A percentile compares a stretch with the other conserved stretches of the same genome.
phyloP scores from a whole-genome alignment of 2,888 invertebrate species.

The Cactoblastis cactorum region DNA sequence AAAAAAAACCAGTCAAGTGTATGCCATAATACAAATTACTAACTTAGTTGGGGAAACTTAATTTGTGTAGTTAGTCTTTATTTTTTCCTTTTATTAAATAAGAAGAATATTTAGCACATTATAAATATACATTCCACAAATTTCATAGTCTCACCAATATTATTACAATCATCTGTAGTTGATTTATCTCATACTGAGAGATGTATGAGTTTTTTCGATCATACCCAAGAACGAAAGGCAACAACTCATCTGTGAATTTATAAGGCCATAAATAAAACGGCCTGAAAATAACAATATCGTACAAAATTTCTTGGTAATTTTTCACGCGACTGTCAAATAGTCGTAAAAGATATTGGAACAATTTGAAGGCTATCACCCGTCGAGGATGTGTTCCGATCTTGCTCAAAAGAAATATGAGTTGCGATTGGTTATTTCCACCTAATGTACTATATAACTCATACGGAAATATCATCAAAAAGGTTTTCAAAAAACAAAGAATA shows the following conservation, averaged over 20 bases:
- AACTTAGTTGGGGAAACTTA: no score
- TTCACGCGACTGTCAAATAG: slow-evolving; percentile 67
- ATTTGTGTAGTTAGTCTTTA: no score
- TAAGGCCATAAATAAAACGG: slow-evolving; percentile 37
- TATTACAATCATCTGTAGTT: no score
- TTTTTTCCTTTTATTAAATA: no score
- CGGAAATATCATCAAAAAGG: not conserved
- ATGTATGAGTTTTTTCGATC: no score
- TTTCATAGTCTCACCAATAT: no score
- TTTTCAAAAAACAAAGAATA: no score
- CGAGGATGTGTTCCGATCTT: slow-evolving; percentile 43
- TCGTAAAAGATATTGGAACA: slow-evolving; percentile 73
- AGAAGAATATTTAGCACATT: no score
- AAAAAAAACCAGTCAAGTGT: no score
- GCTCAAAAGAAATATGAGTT: slow-evolving; percentile 48
- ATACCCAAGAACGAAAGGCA: not conserved
- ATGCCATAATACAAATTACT: no score
- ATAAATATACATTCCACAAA: no score
- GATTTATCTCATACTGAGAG: no score
- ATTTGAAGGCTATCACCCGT: slow-evolving; percentile 66
- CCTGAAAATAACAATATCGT: slow-evolving; percentile 55
- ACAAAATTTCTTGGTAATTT: slow-evolving; percentile 55
- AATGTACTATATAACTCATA: slow-evolving; percentile 8
- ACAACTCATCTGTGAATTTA: slow-evolving; percentile 7
- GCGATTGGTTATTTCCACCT: slow-evolving; percentile 31